These are phyloP conservation scores for Oeneis ivallda DNA, from an alignment of 2,888 invertebrate genomes.

Conservation along the genomic window DNA sequence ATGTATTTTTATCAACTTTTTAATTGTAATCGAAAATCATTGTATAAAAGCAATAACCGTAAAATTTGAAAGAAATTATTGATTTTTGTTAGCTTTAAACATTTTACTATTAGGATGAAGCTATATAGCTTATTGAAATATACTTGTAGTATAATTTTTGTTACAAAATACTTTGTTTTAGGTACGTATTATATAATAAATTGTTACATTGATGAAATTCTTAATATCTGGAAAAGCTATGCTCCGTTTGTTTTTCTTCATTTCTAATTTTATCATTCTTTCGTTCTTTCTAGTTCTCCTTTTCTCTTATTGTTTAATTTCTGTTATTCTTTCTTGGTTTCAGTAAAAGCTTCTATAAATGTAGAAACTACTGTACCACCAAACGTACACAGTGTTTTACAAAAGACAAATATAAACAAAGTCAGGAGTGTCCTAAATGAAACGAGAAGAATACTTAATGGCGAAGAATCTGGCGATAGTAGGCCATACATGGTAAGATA, in stretches of 20 bases:
- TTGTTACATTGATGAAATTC: too few relatives aligned
- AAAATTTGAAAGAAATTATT: slow-evolving; percentile 8
- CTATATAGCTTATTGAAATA: slow-evolving; percentile 9
- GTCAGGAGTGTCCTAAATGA: slow-evolving; percentile 51
- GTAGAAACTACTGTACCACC: slow-evolving; percentile 52
- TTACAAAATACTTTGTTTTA: slow-evolving; percentile 19
- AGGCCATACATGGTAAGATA: slow-evolving; percentile 64
- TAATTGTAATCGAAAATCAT: neutral
- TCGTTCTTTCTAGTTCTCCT: neutral
- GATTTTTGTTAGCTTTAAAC: neutral
- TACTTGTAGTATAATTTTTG: slow-evolving; percentile 19
- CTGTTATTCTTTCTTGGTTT: slow-evolving; percentile 32
- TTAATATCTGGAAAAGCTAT: too few relatives aligned
- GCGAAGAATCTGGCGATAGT: slow-evolving; percentile 55
- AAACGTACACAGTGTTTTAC: slow-evolving; percentile 49
- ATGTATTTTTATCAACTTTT: neutral
- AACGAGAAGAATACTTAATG: slow-evolving; percentile 64
- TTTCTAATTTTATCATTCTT: too few relatives aligned
- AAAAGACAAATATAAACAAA: slow-evolving; percentile 53
- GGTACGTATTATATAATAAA: slow-evolving; percentile 26
- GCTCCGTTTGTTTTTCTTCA: too few relatives aligned
- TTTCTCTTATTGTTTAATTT: neutral
- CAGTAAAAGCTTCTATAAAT: slow-evolving; percentile 49
- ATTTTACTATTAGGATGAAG: slow-evolving; percentile 21
- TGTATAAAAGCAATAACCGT: slow-evolving; percentile 13